Conservation (phyloP, 2,888 invertebrate genomes). For the Chirona hameri region DNA sequence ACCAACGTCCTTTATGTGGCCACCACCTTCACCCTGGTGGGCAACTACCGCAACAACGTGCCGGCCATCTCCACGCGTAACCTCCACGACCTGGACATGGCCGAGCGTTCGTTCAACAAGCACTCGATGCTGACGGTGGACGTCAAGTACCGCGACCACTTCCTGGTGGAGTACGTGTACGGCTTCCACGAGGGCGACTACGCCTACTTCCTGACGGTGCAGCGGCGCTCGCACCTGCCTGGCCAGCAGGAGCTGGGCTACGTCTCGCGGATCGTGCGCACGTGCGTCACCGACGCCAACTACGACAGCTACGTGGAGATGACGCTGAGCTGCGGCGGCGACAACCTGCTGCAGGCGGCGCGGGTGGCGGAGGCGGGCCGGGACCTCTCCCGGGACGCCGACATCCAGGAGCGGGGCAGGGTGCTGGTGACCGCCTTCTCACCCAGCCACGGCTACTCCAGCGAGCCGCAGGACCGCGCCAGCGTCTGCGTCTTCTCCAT, state of each 20-base stretch:
- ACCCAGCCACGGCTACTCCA: constrained; percentile 80
- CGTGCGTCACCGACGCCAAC: constrained; percentile 89
- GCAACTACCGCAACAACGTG: constrained; percentile 86
- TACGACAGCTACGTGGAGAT: constrained; percentile 97
- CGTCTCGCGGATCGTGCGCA: constrained; percentile 81
- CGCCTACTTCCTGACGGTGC: constrained; percentile 92
- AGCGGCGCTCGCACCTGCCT: constrained; percentile 83
- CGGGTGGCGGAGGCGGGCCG: constrained; percentile 82
- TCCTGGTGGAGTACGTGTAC: constrained; percentile 90
- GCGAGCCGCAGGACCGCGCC: constrained; percentile 75
- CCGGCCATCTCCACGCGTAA: constrained; percentile 87
- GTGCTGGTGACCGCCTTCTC: constrained; percentile 85
- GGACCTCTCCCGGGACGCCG: constrained; percentile 70
- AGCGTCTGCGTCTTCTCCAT: constrained; percentile 90
- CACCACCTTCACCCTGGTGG: constrained; percentile 91
- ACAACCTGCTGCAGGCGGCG: constrained; percentile 90
- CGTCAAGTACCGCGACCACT: constrained; percentile 89
- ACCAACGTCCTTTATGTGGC: constrained; percentile 86
- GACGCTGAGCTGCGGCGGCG: constrained; percentile 79
- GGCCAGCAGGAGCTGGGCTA: constrained; percentile 85
- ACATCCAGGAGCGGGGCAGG: constrained; percentile 71
- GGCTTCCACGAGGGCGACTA: constrained; percentile 93
- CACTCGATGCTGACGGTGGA: constrained; percentile 82
- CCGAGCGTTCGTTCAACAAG: constrained; percentile 77
- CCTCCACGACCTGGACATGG: constrained; percentile 71